These are phyloP conservation scores for Noturus placidus DNA, from an alignment of 2,113 vertebrate species.

Conservation along the genomic window DNA sequence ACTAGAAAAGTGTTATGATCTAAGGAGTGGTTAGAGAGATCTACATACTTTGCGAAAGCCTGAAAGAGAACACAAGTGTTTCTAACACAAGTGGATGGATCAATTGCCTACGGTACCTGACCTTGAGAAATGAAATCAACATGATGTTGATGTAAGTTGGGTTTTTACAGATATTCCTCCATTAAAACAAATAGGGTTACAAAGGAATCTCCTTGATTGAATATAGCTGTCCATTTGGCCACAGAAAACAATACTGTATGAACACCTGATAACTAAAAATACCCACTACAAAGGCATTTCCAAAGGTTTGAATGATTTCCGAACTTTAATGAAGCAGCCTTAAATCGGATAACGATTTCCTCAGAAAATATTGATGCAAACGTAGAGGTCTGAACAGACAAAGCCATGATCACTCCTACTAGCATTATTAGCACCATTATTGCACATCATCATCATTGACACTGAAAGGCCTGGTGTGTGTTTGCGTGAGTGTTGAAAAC, in stretches of 20 bases:
- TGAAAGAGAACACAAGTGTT: background rate
- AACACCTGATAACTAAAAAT: background rate
- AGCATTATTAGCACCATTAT: slow-evolving; percentile 47
- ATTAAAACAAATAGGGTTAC: background rate
- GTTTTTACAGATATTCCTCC: background rate
- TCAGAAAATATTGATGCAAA: background rate
- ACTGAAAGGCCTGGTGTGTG: slow-evolving; percentile 53
- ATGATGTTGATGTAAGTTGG: no score
- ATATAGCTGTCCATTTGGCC: background rate
- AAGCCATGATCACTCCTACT: slow-evolving; percentile 52
- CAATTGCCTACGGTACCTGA: no score
- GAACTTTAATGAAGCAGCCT: background rate
- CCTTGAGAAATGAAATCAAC: no score
- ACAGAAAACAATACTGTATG: background rate
- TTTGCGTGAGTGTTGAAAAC: slow-evolving; percentile 63
- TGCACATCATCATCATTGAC: slow-evolving; percentile 28
- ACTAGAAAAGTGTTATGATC: background rate
- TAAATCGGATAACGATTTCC: no score
- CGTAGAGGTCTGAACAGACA: background rate
- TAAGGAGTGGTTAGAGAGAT: background rate
- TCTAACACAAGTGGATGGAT: no score
- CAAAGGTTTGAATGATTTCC: background rate
- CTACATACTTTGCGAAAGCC: background rate
- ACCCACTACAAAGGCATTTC: background rate
- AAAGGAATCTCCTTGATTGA: background rate